Percentiles rank a stretch among this genome's conserved stretches.
Evolutionary conservation across 2,888 invertebrate genomes (phyloP).

Genomic region (Heliconius sara): DNA sequence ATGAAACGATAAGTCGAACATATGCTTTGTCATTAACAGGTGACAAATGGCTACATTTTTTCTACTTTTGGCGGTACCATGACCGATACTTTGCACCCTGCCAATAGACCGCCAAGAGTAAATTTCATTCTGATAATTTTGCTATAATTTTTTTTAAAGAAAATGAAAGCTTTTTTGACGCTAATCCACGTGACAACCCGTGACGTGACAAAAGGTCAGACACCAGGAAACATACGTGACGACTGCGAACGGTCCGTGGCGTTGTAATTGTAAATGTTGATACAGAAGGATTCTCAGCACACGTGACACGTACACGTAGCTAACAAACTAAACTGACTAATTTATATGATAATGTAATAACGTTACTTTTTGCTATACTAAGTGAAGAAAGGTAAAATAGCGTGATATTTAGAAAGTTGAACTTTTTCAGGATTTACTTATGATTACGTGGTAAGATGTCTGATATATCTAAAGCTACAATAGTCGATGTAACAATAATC

Average conservation of each 20-base stretch:
- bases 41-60: too few relatives aligned
- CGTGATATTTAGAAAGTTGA: too few relatives aligned
- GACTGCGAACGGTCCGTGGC: not conserved
- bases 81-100: too few relatives aligned
- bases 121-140: not conserved
- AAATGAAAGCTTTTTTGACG: not conserved
- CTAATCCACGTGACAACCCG: constrained; percentile 4
- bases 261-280: constrained; percentile 15
- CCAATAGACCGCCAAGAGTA: not conserved
- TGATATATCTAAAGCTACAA: too few relatives aligned
- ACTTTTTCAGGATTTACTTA: not conserved
- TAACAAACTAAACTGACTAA: not conserved
- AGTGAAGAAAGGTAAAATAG: not conserved
- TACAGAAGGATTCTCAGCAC: not conserved
- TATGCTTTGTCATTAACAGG: too few relatives aligned
- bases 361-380: too few relatives aligned
- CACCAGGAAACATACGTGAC: not conserved
- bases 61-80: too few relatives aligned
- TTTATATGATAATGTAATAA: constrained; percentile 18
- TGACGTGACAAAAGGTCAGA: not conserved
- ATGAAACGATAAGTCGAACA: too few relatives aligned
- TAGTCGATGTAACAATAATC: too few relatives aligned
- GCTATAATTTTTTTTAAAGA: not conserved
- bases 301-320: not conserved
- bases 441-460: too few relatives aligned